Percentiles rank a stretch among this genome's conserved stretches.
phyloP scores from a whole-genome alignment of 2,113 vertebrate species.

The Balaeniceps rex region DNA sequence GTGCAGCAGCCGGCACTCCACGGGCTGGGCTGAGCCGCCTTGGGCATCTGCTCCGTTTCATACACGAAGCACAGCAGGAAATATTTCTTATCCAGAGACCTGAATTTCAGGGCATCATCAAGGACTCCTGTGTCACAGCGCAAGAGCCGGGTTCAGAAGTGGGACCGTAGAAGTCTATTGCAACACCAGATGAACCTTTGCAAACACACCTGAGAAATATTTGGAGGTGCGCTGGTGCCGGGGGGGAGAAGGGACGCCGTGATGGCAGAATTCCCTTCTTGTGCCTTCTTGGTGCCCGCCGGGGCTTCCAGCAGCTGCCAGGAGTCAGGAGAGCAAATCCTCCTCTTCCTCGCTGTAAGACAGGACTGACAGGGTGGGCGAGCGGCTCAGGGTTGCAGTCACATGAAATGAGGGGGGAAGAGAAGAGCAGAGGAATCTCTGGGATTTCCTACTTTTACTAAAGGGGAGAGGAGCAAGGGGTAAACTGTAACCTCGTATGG shows the following conservation, averaged over 20 bases:
- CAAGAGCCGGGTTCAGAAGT: rapidly evolving
- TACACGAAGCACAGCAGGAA: not conserved
- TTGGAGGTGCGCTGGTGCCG: not conserved
- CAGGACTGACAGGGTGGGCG: not conserved
- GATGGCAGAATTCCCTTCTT: not conserved
- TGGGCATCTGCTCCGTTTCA: not conserved
- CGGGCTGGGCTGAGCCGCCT: not conserved
- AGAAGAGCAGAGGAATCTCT: not conserved
- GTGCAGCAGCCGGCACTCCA: not conserved
- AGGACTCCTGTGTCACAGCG: not conserved
- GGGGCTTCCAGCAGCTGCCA: not conserved
- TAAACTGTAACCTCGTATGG: not conserved
- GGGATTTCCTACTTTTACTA: too few species aligned
- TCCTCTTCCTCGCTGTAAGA: not conserved
- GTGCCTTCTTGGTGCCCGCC: not conserved
- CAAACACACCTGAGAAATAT: not conserved
- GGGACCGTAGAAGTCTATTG: too few species aligned
- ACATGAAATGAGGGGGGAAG: not conserved
- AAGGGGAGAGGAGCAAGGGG: not conserved
- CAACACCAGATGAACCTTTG: not conserved
- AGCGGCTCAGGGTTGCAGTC: not conserved
- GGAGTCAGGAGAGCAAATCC: not conserved
- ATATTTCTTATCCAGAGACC: not conserved
- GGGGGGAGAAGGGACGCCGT: not conserved
- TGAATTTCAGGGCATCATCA: not conserved